Evolutionary conservation across 92 coral and sea anemone genomes (phyloP).

Genomic region (Diadumene lineata): DNA sequence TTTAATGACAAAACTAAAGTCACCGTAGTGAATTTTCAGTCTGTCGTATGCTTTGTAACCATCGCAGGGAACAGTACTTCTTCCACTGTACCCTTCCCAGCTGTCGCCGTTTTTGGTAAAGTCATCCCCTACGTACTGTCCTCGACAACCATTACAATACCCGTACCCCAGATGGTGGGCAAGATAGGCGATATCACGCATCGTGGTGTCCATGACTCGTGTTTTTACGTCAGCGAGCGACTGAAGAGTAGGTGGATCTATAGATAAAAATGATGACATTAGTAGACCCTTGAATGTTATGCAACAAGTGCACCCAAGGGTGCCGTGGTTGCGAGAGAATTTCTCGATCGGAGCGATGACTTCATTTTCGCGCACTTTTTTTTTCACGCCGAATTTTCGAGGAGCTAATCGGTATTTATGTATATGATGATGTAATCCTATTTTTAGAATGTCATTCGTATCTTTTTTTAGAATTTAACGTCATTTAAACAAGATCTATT

Average conservation of each 20-base stretch:
- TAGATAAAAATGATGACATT: no score
- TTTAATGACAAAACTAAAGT: slow-evolving; percentile 59
- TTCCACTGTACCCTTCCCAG: slow-evolving; percentile 57
- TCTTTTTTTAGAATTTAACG: not conserved
- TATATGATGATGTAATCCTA: no score
- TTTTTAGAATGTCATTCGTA: not conserved
- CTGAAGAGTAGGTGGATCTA: slow-evolving; percentile 45
- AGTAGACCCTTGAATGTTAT: no score
- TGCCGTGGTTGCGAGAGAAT: no score
- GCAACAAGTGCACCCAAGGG: no score
- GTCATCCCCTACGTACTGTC: slow-evolving; percentile 56
- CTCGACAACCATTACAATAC: slow-evolving; percentile 68
- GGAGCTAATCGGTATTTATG: no score
- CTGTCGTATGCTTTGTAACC: slow-evolving; percentile 64
- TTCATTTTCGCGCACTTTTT: no score
- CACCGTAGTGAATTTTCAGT: slow-evolving; percentile 56
- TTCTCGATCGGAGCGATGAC: no score
- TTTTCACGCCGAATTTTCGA: no score
- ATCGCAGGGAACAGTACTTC: slow-evolving; percentile 36
- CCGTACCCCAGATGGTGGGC: slow-evolving; percentile 73
- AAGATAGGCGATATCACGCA: slow-evolving; percentile 36
- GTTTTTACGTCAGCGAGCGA: slow-evolving; percentile 66
- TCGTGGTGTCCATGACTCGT: slow-evolving; percentile 63
- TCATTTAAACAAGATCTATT: no score
- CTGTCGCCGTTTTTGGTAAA: slow-evolving; percentile 67